Percentiles rank a stretch among this genome's conserved stretches.
Evolutionary conservation across 2,113 vertebrate species (phyloP).

Genomic region (Zosterops borbonicus): DNA sequence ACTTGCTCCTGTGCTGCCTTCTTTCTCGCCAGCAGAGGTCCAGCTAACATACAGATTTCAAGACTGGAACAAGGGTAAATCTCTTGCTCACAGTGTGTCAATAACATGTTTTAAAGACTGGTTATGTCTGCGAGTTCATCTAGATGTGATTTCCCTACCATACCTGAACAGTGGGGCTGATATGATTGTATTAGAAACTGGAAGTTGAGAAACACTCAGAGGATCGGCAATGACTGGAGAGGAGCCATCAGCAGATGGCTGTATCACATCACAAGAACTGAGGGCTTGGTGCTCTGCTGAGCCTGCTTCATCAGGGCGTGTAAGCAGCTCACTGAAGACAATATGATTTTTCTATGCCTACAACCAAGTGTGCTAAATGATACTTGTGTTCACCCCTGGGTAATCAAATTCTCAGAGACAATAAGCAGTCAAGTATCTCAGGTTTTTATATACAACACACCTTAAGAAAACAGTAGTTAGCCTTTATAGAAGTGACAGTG

Average conservation of each 20-base stretch:
- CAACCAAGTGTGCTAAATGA: background rate
- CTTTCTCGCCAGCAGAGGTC: constrained; percentile 10
- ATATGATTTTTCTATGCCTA: background rate
- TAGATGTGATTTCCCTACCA: background rate
- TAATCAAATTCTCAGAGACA: background rate
- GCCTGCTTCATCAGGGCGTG: background rate
- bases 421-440: background rate
- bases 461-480: background rate
- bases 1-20: background rate
- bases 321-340: background rate
- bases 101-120: too few relatives aligned
- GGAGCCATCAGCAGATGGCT: background rate
- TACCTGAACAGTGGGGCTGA: background rate
- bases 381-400: background rate
- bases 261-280: background rate
- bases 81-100: background rate
- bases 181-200: background rate
- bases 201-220: background rate
- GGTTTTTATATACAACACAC: background rate
- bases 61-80: background rate
- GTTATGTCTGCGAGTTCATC: too few relatives aligned
- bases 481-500: background rate
- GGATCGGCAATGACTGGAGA: background rate
- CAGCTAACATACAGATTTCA: background rate
- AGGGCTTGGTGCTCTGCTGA: background rate